phyloP scores from a whole-genome alignment of 2,797 vertebrate genomes.

The Loriculus beryllinus region DNA sequence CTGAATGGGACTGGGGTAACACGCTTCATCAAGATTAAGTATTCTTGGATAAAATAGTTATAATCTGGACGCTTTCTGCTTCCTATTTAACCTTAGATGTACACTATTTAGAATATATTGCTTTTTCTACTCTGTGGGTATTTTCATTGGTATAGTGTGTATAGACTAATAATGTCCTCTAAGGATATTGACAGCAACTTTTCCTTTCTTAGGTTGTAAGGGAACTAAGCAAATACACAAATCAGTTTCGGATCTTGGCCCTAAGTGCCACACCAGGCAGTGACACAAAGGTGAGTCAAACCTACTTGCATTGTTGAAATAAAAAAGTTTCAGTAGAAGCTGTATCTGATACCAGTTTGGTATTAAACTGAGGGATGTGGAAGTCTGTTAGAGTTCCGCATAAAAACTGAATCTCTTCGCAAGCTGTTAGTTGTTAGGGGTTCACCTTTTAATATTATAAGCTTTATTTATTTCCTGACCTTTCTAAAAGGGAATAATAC shows the following conservation, averaged over 20 bases:
- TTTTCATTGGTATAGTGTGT: not conserved
- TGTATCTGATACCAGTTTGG: not conserved
- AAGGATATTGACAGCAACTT: not conserved
- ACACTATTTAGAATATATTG: not conserved
- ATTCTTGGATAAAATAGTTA: not conserved
- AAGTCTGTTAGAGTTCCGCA: too few relatives aligned
- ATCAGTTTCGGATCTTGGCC: conserved; percentile 89
- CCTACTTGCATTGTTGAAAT: rapidly evolving
- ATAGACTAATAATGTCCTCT: not conserved
- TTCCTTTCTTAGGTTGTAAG: conserved; percentile 82
- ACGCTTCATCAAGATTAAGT: too few relatives aligned
- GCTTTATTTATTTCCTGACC: not conserved
- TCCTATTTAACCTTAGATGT: not conserved
- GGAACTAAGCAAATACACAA: conserved; percentile 85
- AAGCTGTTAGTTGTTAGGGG: rapidly evolving
- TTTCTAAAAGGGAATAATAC: not conserved
- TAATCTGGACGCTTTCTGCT: not conserved
- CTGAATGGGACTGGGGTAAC: not conserved
- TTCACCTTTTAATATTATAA: not conserved
- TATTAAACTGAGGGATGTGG: not conserved
- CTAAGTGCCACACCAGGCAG: conserved; percentile 94
- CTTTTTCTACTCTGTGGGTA: not conserved
- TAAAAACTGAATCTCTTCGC: rapidly evolving
- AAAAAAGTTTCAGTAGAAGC: rapidly evolving
- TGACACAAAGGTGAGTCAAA: conserved; percentile 84